A percentile compares a stretch with the other conserved stretches of the same genome.
Conservation (phyloP, 2,797 vertebrate genomes). For the Eulemur albifrons region DNA sequence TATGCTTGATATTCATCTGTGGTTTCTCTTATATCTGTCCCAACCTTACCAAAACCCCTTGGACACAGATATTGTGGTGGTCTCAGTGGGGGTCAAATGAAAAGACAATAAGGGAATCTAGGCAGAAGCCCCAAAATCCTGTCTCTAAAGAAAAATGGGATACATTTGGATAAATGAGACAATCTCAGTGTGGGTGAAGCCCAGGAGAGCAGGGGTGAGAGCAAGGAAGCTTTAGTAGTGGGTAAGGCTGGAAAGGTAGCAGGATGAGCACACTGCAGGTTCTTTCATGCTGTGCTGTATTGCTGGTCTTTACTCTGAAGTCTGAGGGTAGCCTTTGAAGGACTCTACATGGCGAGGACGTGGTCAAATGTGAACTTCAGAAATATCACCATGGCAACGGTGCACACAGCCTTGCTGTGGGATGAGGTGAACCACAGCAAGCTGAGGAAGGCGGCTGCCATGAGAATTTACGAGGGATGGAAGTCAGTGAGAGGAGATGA, state of each 20-base stretch:
- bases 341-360: neutral
- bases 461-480: neutral
- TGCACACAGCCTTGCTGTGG: neutral
- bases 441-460: neutral
- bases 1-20: neutral
- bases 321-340: neutral
- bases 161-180: neutral
- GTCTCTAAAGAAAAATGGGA: neutral
- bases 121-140: neutral
- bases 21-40: neutral
- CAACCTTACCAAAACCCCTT: neutral
- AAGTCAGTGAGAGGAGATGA: neutral
- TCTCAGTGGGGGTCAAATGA: neutral
- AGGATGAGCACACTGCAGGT: accelerated
- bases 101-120: neutral
- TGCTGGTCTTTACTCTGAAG: neutral
- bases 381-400: neutral
- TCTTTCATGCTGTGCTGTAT: neutral
- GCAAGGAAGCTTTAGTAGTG: too few relatives aligned
- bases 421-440: neutral
- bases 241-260: neutral
- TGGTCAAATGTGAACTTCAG: neutral
- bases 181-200: neutral
- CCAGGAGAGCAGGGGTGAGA: neutral
- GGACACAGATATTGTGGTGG: neutral